phyloP scores from a whole-genome alignment of 2,888 invertebrate genomes.

The Hyppa rectilinea region DNA sequence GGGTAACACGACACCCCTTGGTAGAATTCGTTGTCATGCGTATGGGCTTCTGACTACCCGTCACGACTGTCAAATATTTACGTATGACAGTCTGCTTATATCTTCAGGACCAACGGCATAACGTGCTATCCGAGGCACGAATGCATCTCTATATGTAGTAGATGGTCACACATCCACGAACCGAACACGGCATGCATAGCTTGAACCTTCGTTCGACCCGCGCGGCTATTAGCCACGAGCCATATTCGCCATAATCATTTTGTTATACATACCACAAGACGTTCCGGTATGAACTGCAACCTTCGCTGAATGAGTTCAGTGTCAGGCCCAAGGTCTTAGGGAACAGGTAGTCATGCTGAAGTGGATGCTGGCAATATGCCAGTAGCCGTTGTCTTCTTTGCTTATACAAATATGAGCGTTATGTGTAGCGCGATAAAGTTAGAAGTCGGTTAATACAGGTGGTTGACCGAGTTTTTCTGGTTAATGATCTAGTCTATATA shows the following conservation, averaged over 20 bases:
- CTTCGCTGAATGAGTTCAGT: slow-evolving; percentile 74
- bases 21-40: too few relatives aligned
- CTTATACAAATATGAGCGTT: slow-evolving; percentile 31
- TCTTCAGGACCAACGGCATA: too few relatives aligned
- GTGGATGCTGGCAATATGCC: slow-evolving; percentile 64
- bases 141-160: too few relatives aligned
- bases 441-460: neutral
- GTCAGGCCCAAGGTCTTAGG: slow-evolving; percentile 76
- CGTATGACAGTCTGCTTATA: too few relatives aligned
- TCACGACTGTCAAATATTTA: too few relatives aligned
- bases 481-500: slow-evolving; percentile 54
- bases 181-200: too few relatives aligned
- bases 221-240: too few relatives aligned
- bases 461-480: slow-evolving; percentile 60
- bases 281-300: slow-evolving; percentile 56
- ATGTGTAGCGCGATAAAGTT: slow-evolving; percentile 10
- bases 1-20: too few relatives aligned
- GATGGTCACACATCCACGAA: too few relatives aligned
- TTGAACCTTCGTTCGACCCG: too few relatives aligned
- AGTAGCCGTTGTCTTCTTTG: slow-evolving; percentile 21
- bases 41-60: too few relatives aligned
- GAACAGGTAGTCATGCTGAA: slow-evolving; percentile 73
- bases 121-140: too few relatives aligned
- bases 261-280: neutral
- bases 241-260: neutral